Evolutionary conservation across 30 jellyfish, hydroid and myxozoan species (phyloP).

Genomic region (Morbakka virulenta): DNA sequence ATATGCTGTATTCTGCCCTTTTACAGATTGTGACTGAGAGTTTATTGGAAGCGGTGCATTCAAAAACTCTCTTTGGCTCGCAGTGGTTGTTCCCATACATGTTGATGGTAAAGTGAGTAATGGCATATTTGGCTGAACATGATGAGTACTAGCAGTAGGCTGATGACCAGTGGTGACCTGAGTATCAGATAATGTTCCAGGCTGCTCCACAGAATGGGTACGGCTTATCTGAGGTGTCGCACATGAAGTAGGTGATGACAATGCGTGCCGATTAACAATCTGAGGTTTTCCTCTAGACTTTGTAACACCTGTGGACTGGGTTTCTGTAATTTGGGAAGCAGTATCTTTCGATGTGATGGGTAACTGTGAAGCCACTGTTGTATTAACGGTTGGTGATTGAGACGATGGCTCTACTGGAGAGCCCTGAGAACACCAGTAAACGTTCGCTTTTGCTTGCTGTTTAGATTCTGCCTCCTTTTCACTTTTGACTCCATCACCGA

Average conservation of each 20-base stretch:
- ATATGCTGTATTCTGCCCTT: not conserved
- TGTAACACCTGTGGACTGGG: too few relatives aligned
- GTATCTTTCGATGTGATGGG: not conserved
- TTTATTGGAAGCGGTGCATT: not conserved
- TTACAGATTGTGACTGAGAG: not conserved
- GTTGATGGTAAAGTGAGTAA: not conserved
- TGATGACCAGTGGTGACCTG: too few relatives aligned
- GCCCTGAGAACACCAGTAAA: not conserved
- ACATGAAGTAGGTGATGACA: too few relatives aligned
- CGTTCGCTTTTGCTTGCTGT: not conserved
- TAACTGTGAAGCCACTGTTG: not conserved
- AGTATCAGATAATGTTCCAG: too few relatives aligned
- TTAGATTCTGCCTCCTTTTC: not conserved
- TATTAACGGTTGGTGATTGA: not conserved
- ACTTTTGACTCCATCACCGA: not conserved
- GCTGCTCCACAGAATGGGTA: too few relatives aligned
- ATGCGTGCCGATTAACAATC: too few relatives aligned
- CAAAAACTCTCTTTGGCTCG: not conserved
- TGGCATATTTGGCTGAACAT: not conserved
- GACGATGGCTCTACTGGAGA: not conserved
- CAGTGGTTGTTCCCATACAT: not conserved
- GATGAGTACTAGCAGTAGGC: not conserved
- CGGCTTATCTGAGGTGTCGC: too few relatives aligned
- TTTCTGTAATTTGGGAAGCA: too few relatives aligned
- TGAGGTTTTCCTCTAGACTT: too few relatives aligned